Evolutionary conservation across 2,113 vertebrate genomes (phyloP), one percentile per base, ranked within the genome.

Genomic region (Nothobranchius furzeri): DNA sequence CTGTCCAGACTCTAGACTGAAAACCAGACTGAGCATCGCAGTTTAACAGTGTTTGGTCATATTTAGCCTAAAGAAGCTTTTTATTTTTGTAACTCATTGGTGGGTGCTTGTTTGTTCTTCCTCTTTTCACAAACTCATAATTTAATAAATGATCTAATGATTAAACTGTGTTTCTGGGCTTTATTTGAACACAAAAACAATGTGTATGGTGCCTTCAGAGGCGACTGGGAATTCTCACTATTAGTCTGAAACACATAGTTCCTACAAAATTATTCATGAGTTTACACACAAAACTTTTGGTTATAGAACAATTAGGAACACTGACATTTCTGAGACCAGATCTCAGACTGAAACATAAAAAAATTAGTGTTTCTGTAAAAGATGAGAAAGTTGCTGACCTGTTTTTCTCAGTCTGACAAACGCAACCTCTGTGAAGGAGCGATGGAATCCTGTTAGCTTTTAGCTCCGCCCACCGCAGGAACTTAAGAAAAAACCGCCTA

Each of bases 1-100:
- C 30, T 30, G 3, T 30, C 4, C 30, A 30, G 43, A 60, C 59
- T 48, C 12, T 20, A n/a, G 4, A 48, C 47, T 35, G 7, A 37
- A 8, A 24, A 40, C 40, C 36, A 25, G 48, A 42, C 17, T 25
- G 12, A 58, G 10, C 15, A 2, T 58, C 37, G 1, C 37, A 3
- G n/a, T 58, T 43, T 57, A 6, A 42, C 55, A 20, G 43, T 47
- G 24, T 64, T 57, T 58, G 63, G 17, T 66, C 20, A 35, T 53
- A 12, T 60, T 81, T 30, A 70, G 14, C 30, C 56, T 24, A 64
- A 72, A 51, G 2, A 24, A 40, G 37, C 7, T 40, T 81, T 87
- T 81, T 90, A 90, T 90, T 90, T 90, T 88, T 90, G 66, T 88
- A 90, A 78, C 1, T 15, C 42, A 6, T 46, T 3, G 42, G 48